Base-by-base conservation (phyloP, 2,888 invertebrate genomes). In the Poecilobothrus nobilitatus region DNA sequence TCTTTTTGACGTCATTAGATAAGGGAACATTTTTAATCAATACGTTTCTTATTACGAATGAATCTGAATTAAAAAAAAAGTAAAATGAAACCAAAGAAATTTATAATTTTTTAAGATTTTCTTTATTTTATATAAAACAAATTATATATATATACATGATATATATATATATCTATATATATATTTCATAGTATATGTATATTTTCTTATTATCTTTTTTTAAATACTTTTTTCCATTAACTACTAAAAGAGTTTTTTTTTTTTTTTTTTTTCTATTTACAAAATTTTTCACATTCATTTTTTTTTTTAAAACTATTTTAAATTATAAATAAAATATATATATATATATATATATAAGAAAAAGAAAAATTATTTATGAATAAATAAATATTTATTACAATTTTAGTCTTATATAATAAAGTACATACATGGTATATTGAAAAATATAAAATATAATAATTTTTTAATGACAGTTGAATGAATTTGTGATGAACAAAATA, bases 91-190 rank as follows among this genome's bases (percentile, higher is more conserved):
- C 2, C 2, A 37, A 37, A 8, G 5, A 37, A 37, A 8, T 53
- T 53, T 18, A 12, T 53, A 53, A 53, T 53, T 53, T 53, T 53
- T 53, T n/a, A 53, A 53, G 53, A 53, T 53, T 53, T 53, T 53
- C 12, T 37, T 53, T 53, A 53, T 53, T 53, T 53, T 53, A 53
- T 53, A 53, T 53, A 53, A 53, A 53, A 53, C 53, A 53, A 53
- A 18, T 53, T 53, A 53, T 53, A 53, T 53, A 53, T 53, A 53
- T 53, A 12, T 53, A 18, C 18, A 53, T 53, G 18, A 53, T 53
- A 53, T 53, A 53, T 53, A 18, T n/a, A 53, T 53, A 53, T 53
- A 53, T 53, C 1, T 6, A 53, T 53, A 53, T 53, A 53, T 53
- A 53, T 53, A 18, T 53, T 53, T 53, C 15, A 12, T 53, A 53